Evolutionary conservation across 1,140 invertebrate species (phyloP), one percentile per base, ranked within the genome.

Genomic region (Drosophila nigrodunni): DNA sequence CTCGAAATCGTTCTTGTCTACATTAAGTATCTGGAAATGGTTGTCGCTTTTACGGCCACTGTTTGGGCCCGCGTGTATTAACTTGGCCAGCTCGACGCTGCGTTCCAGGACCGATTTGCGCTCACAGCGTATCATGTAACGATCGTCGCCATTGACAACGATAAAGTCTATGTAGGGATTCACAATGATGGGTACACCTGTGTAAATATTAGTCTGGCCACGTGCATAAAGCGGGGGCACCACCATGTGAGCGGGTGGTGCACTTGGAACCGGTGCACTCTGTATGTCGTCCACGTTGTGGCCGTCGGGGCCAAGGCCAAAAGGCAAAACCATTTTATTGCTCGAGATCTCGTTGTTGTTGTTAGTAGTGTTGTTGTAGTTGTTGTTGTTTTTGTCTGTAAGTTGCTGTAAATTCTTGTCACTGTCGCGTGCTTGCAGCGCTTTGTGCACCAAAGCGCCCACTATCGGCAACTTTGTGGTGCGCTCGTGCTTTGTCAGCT

Each of bases 151-250:
- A 41, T 92, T 92, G 41, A 92, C 91, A 37, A 92, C 91, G 18
- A 92, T 92, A 44, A 92, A 92, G 55, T 92, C 91, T 9, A 92
- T 92, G 65, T 92, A 92, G 7, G 89, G 89, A 80, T 92, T 92
- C 15, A 82, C 78, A 15, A 92, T 92, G 54, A 92, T 77, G 9
- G 91, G 91, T 35, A 92, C 89, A 6, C 81, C 88, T 0, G 78
- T 82, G 44, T 91, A 92, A 3, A 92, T 92, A 49, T 82, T 92
- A 9, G 91, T 92, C 60, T 92, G 90, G 0, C 85, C 90, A 11
- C 74, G 70, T 9, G 87, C 41, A 41, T 86, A 90, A 1, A 61
- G 47, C 0, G 70, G 78, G 13, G 80, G 77, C 76, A 74, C 72
- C 46, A 73, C 55, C 50, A 86, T 47, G 61, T 79, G 82, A 0